phyloP scores from a whole-genome alignment of 2,797 vertebrate species.

The Cuniculus paca region DNA sequence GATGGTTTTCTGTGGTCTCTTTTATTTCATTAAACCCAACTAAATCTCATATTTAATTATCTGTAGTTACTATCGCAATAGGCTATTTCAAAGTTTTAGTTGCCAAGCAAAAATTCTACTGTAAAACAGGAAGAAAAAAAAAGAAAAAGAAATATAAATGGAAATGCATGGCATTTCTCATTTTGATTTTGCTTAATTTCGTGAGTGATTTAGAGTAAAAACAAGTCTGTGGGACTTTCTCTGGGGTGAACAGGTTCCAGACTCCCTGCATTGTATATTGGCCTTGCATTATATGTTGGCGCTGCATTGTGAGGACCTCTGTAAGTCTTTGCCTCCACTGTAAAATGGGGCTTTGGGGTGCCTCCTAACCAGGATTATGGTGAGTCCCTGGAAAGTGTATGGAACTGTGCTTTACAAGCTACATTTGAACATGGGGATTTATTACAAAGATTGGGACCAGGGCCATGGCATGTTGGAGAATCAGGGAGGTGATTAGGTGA shows the following conservation, averaged over 20 bases:
- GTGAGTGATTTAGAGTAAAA: neutral
- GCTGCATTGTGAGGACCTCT: rapidly evolving
- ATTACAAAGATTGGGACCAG: neutral
- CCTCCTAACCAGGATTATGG: neutral
- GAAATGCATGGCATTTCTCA: neutral
- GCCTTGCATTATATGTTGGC: rapidly evolving
- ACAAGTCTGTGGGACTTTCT: neutral
- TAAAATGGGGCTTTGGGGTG: neutral
- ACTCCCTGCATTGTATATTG: rapidly evolving
- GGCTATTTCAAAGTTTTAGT: neutral
- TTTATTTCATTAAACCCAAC: neutral
- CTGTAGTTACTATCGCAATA: neutral
- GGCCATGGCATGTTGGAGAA: neutral
- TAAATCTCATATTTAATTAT: constrained; percentile 2
- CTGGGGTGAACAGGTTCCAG: neutral
- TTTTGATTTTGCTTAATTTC: neutral
- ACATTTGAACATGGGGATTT: neutral
- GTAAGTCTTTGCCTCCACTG: neutral
- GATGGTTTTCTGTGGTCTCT: neutral
- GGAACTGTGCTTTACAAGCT: neutral
- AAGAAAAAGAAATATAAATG: neutral
- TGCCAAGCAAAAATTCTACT: constrained; percentile 5
- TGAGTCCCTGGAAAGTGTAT: neutral
- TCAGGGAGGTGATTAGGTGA: rapidly evolving
- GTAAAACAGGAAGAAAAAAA: neutral